Percentiles rank a stretch among this genome's conserved stretches.
These are phyloP conservation scores for Nomada lathburiana DNA, from an alignment of 2,888 invertebrate genomes.

Conservation along the genomic window DNA sequence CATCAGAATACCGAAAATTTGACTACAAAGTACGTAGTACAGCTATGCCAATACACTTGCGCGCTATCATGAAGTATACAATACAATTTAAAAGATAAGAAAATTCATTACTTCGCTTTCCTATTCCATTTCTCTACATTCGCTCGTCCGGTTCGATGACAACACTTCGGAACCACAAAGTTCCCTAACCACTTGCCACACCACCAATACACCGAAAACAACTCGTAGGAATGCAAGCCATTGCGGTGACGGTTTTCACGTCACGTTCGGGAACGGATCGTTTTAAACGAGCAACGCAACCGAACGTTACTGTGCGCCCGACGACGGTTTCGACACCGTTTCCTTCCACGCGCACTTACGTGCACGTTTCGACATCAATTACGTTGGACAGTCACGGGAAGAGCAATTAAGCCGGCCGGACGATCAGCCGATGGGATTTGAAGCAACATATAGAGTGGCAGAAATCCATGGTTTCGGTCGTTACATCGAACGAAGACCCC, in stretches of 20 bases:
- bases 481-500: conserved; percentile 40
- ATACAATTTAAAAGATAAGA: too few relatives aligned
- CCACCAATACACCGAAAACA: not conserved
- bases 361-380: conserved; percentile 59
- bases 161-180: conserved; percentile 1
- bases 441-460: conserved; percentile 15
- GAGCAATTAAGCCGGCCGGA: conserved; percentile 64
- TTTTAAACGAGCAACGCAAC: conserved; percentile 12
- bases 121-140: too few relatives aligned
- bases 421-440: conserved; percentile 57
- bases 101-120: too few relatives aligned
- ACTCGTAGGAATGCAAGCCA: not conserved
- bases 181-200: not conserved
- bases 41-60: too few relatives aligned
- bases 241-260: not conserved
- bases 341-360: conserved; percentile 39
- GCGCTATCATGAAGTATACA: too few relatives aligned
- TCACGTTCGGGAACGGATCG: conserved; percentile 9
- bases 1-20: too few relatives aligned
- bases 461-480: conserved; percentile 50
- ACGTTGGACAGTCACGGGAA: conserved; percentile 39
- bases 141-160: not conserved
- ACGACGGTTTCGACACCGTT: conserved; percentile 28
- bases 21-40: too few relatives aligned
- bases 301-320: not conserved